phyloP scores from a whole-genome alignment of 2,113 vertebrate species.

The Ptychochromis oligacanthus region DNA sequence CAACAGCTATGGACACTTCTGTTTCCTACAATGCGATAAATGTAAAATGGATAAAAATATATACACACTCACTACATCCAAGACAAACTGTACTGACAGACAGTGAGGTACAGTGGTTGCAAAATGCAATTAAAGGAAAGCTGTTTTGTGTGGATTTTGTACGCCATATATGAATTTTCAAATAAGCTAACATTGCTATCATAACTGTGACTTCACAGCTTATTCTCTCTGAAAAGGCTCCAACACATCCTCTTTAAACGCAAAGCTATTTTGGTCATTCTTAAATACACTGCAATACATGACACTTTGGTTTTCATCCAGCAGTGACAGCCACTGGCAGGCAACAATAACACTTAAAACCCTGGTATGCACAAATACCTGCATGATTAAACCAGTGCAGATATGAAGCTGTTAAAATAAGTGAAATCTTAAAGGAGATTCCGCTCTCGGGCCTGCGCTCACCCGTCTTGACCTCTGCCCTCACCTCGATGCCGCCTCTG shows the following conservation, averaged over 20 bases:
- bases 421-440: neutral
- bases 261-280: neutral
- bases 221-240: neutral
- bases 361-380: neutral
- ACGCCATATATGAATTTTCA: neutral
- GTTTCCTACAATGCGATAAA: neutral
- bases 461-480: slow-evolving; percentile 29
- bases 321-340: neutral
- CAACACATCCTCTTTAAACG: neutral
- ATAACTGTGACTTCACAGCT: neutral
- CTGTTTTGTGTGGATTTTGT: neutral
- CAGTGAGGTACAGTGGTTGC: neutral
- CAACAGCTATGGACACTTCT: neutral
- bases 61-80: neutral
- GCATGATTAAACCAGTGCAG: neutral
- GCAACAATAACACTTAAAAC: neutral
- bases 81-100: neutral
- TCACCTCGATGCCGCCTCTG: neutral
- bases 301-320: neutral
- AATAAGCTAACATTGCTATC: neutral
- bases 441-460: neutral
- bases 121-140: neutral
- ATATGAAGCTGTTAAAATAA: neutral
- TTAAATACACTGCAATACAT: neutral
- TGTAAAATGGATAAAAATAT: fast-evolving